phyloP scores from a whole-genome alignment of 2,113 vertebrate species.

The Himantopus leucocephalus region DNA sequence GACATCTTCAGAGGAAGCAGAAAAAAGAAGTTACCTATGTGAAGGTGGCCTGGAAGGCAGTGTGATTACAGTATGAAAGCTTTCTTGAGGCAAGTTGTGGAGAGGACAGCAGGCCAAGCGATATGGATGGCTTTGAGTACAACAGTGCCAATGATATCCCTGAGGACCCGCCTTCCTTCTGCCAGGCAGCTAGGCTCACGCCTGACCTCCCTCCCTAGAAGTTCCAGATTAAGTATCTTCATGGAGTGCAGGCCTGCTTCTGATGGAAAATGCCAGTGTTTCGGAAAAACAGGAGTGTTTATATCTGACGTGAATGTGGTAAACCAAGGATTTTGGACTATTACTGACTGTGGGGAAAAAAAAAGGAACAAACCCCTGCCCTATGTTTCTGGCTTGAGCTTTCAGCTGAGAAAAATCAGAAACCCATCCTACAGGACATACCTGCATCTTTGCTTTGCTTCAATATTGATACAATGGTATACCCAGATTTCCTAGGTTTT shows the following conservation, averaged over 20 bases:
- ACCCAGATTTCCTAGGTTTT: slow-evolving; percentile 18
- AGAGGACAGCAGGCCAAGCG: not conserved
- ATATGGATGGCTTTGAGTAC: not conserved
- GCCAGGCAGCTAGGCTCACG: not conserved
- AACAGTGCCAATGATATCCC: not conserved
- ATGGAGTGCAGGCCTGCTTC: not conserved
- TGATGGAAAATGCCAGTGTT: not conserved
- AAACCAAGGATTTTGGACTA: not conserved
- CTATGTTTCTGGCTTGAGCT: not conserved
- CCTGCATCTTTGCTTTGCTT: not conserved
- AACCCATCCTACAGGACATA: not conserved
- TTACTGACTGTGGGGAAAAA: not conserved
- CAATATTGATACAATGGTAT: not conserved
- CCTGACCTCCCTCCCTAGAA: not conserved
- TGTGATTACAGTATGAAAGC: not conserved
- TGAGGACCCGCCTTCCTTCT: not conserved
- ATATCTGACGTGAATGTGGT: not conserved
- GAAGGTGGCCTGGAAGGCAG: not conserved
- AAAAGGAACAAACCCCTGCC: not conserved
- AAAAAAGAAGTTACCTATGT: not conserved
- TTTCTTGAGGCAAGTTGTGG: not conserved
- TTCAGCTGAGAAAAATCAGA: not conserved
- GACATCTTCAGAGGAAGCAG: not conserved
- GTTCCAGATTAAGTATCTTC: not conserved
- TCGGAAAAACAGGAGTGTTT: not conserved